These are phyloP conservation scores for Sinocyclocheilus maitianheensis DNA, from an alignment of 2,113 vertebrate species.

Conservation along the genomic window DNA sequence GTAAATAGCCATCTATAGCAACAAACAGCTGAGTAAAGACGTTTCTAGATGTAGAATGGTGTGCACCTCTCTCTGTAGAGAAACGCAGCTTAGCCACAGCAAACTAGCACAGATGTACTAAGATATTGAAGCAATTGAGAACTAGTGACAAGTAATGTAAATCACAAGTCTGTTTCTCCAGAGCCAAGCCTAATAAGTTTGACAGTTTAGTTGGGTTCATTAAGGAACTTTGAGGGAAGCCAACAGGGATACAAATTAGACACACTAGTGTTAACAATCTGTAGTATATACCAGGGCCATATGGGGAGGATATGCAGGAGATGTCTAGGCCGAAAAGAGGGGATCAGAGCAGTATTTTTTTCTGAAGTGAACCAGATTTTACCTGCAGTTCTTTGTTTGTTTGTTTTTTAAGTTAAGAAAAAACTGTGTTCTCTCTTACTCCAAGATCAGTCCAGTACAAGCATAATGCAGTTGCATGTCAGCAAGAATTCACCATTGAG, in stretches of 20 bases:
- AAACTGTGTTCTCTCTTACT: background rate
- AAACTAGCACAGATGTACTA: background rate
- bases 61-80: background rate
- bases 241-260: slow-evolving; percentile 39
- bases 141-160: slow-evolving; percentile 36
- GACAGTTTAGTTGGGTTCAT: slow-evolving; percentile 50
- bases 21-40: background rate
- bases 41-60: slow-evolving; percentile 5
- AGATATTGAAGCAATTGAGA: slow-evolving; percentile 8
- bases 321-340: background rate
- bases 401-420: background rate
- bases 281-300: background rate
- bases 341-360: background rate
- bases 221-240: slow-evolving; percentile 27
- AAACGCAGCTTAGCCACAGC: background rate
- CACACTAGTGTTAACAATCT: slow-evolving; percentile 20
- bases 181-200: slow-evolving; percentile 44
- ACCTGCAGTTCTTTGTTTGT: background rate
- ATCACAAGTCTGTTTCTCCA: slow-evolving; percentile 42
- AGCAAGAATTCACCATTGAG: background rate
- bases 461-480: background rate
- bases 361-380: background rate
- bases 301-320: slow-evolving; percentile 1
- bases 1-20: background rate
- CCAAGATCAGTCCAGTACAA: background rate